Evolutionary conservation across 1,140 invertebrate species (phyloP), one percentile per base, ranked within the genome.

Genomic region (Wasmannia auropunctata): DNA sequence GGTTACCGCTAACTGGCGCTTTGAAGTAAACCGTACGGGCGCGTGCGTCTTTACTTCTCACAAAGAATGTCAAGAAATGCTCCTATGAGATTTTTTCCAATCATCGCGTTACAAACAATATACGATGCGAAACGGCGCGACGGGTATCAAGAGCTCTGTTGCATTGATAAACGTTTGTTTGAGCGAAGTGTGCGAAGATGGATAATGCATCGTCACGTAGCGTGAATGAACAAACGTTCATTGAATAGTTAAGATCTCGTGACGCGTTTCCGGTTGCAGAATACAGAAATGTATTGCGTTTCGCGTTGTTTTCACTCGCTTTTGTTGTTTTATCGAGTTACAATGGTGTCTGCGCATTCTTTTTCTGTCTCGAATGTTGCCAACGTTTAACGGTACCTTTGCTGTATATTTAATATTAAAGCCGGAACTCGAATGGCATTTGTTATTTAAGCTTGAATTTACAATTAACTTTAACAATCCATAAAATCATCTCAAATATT

Each of bases 221-320:
- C 69, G 79, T 87, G 88, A 90, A 90, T 87, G 85, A 56, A 85
- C 88, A 51, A 88, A 90, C 79, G 79, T 87, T 87, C 79, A 89
- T 90, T 89, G 88, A 90, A 89, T 90, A 89, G 88, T 89, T 90
- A 89, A 90, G 88, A 90, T 90, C 85, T 87, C 28, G 28, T 46
- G 79, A 77, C 74, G 75, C 49, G 63, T 54, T 87, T 90, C 88
- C 88, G 88, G 46, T 67, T 49, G 67, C 40, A 19, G 43, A 84
- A 49, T 69, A 60, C 79, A 31, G n/a, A n/a, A n/a, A n/a, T n/a
- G n/a, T n/a, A n/a, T 58, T 22, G 60, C 49, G 54, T 72, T 76
- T 49, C 63, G 31, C n/a, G 65, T 54, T 67, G 70, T 81, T 79
- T 77, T 43, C 28, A 56, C 31, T 43, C 11, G 49, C 65, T 49